Base-by-base conservation (phyloP, 2,797 vertebrate genomes). In the Brachyrhaphis roseni region DNA sequence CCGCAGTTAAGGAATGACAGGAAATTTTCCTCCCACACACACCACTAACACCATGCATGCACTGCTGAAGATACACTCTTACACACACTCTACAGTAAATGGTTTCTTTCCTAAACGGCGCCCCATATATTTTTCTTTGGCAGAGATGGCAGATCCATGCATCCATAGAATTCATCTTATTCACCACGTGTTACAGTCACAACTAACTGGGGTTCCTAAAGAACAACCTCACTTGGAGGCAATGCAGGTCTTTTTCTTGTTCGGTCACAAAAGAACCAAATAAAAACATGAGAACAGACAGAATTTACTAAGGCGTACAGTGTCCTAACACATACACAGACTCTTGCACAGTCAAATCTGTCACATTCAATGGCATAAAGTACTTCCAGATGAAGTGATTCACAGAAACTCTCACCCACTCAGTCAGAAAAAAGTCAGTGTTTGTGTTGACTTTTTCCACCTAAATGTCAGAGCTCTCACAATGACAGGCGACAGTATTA, bases 391-490 rank as follows among this genome's bases (percentile, higher is more conserved):
- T 75, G 34, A 88, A 79, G 75, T 80, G 47, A 83, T 73, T 49
- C 8, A 43, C n/a, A 81, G 45, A 80, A 84, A 84, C 64, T 83
- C 80, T 81, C 74, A 79, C 79, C 78, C 78, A 82, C 80, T 85
- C 78, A 68, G 80, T 71, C 73, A 81, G 62, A 76, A 51, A 15
- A 81, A 57, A 83, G 76, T 78, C 72, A 87, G 79, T 57, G 80
- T 76, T 78, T 76, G 55, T 85, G 76, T 79, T 81, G 77, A 73
- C 55, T 80, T 77, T 81, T 86, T 86, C 76, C 66, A 83, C 81
- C 74, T 89, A 88, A 92, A 92, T 89, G 90, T 90, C 88, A 91
- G 75, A 79, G 82, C 86, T 85, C 75, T 90, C 82, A 82, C 75
- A 64, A 76, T 86, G 82, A 88, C 88, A 90, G 84, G 76, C 82